Evolutionary conservation across 1,140 invertebrate genomes (phyloP).

Genomic region (Fopius arisanus): DNA sequence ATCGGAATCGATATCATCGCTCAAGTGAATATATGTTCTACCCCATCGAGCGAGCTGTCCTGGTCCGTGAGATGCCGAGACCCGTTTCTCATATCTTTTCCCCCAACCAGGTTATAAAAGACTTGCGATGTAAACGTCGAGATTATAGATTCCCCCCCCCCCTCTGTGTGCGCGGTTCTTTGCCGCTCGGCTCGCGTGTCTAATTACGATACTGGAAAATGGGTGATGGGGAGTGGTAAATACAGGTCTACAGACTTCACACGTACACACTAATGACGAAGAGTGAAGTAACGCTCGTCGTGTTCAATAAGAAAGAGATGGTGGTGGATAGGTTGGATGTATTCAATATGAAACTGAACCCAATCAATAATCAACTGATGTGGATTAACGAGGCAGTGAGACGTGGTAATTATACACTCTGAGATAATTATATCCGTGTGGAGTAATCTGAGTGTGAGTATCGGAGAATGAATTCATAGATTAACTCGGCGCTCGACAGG

Average conservation of each 20-base stretch:
- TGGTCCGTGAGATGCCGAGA: background rate
- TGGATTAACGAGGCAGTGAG: slow-evolving; percentile 37
- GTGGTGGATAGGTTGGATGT: background rate
- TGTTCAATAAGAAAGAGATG: background rate
- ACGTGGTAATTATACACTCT: slow-evolving; percentile 36
- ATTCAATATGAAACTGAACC: background rate
- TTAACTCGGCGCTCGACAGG: slow-evolving; percentile 35
- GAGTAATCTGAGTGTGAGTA: background rate
- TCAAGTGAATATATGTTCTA: background rate
- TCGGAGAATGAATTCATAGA: slow-evolving; percentile 39
- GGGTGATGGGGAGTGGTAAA: background rate
- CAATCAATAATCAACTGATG: slow-evolving; percentile 41
- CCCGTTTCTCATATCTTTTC: background rate
- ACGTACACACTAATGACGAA: background rate
- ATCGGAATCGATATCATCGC: background rate
- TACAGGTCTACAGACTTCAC: background rate
- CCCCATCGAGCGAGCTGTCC: background rate
- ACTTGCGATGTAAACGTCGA: background rate
- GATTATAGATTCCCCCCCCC: background rate
- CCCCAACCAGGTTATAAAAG: background rate
- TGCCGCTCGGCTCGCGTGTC: background rate
- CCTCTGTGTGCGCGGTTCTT: background rate
- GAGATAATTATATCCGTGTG: slow-evolving; percentile 30
- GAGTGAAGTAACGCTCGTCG: background rate
- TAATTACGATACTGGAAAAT: background rate